Evolutionary conservation across 2,888 invertebrate species (phyloP), one percentile per base, ranked within the genome.

Genomic region (Peribatodes rhomboidaria): DNA sequence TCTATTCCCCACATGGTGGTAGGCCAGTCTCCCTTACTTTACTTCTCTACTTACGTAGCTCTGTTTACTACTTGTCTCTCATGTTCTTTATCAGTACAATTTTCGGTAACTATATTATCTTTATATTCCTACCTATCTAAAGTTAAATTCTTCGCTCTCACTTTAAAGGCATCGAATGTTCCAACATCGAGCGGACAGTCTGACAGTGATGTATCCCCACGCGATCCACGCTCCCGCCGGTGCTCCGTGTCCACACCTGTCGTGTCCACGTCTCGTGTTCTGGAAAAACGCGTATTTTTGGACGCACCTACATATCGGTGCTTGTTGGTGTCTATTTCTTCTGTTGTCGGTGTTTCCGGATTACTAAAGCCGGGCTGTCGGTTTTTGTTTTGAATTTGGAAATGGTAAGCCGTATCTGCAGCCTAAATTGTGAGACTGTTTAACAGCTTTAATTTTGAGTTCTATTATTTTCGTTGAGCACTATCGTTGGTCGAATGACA

Each of bases 241-340:
- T 47, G 14, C 33, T 27, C 9, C 50, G 44, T 18, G 16, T 27
- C 22, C 52, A 56, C 65, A 65, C 65, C 65, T 65, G 65, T 56
- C 65, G 59, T 31, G 46, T 22, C 46, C 46, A 22, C 49, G 62
- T 63, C 57, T 47, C 60, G 35, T 8, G 46, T 65, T 65, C 65
- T 52, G 52, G 65, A 61, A 65, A 62, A 65, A 60, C 41, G 60
- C n/a, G 39, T 65, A 65, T 65, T 65, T 65, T 65, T 57, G 52
- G 60, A 56, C 44, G 22, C 56, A 57, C 57, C 58, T 35, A 58
- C 63, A 44, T 62, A 52, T 57, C 52, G 52, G 31, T 52, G 37
- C 52, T 53, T 52, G 35, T 57, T 14, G 33, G 39, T 33, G 46
- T 52, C 50, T 37, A 42, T 49, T 58, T 53, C 47, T 47, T 37